Base-by-base conservation (phyloP, 2,797 vertebrate species). In the Cynodonichthys magdalenae region DNA sequence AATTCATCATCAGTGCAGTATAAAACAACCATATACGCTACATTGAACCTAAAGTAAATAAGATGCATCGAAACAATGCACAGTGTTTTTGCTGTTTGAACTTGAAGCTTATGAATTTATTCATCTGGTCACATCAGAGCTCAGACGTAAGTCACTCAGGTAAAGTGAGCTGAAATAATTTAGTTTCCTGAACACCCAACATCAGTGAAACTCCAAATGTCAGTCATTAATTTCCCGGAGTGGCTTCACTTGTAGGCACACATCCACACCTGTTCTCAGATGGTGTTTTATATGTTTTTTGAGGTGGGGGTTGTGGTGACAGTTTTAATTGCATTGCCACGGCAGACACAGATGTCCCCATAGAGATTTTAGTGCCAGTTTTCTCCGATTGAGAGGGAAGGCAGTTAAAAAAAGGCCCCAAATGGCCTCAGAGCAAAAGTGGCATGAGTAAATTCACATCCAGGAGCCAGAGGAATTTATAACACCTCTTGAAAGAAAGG, bases 291-390 rank as follows among this genome's bases (percentile, higher is more conserved):
- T 75, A 49, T 75, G 52, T 27, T 17, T 49, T 47, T 14, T 15
- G 55, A 17, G 39, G 15, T 17, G 42, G 50, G 65, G 66, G 36
- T 12, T 1, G 11, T 11, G 36, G 5, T 39, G 36, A 39, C 36
- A 29, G 4, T 81, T 82, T 87, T 87, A 82, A 87, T 91, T 81
- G 86, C 66, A 77, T 77, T 78, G 79, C 76, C 41, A 56, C 80
- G 64, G 63, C 86, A 80, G 82, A 86, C 87, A 81, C 90, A 90
- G 90, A 88, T 90, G 89, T 90, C 81, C 87, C 85, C 79, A 85
- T 91, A 86, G 84, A 92, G 87, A 82, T 91, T 91, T 90, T 87
- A 90, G 80, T 89, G 74, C 65, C 79, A 82, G 77, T 84, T 87
- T 82, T 82, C 80, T 79, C 74, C 75, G 69, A 53, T 75, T 64